These are phyloP conservation scores for Synanthedon myopaeformis DNA, from an alignment of 2,888 invertebrate species.

Conservation along the genomic window DNA sequence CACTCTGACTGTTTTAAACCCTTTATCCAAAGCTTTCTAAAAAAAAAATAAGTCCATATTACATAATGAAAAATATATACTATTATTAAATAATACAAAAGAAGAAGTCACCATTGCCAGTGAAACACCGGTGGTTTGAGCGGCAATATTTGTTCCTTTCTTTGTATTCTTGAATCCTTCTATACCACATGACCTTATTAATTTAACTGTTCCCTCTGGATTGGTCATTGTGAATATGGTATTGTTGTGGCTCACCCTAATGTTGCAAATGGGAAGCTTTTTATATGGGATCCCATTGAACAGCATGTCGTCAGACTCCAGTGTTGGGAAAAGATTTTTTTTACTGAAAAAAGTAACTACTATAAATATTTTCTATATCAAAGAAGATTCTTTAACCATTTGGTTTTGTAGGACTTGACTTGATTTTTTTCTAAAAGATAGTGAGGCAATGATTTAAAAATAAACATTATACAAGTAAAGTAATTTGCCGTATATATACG, in stretches of 20 bases:
- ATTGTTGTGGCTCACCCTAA: slow-evolving; percentile 88
- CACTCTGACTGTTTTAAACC: slow-evolving; percentile 81
- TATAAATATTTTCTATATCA: background rate
- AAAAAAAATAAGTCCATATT: slow-evolving; percentile 18
- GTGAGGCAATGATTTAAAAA: no score
- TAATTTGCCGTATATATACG: no score
- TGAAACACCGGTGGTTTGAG: slow-evolving; percentile 91
- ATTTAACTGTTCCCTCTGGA: slow-evolving; percentile 71
- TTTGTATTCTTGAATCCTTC: slow-evolving; percentile 96
- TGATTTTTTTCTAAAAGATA: no score
- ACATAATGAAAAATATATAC: background rate
- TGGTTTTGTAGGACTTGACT: no score
- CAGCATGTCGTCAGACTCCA: slow-evolving; percentile 75
- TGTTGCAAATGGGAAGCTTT: slow-evolving; percentile 85
- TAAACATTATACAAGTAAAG: no score
- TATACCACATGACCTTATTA: slow-evolving; percentile 82
- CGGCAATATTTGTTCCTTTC: slow-evolving; percentile 97
- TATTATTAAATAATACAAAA: background rate
- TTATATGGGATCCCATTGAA: slow-evolving; percentile 83
- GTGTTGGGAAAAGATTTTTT: slow-evolving; percentile 79
- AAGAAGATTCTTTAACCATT: background rate
- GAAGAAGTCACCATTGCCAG: slow-evolving; percentile 75
- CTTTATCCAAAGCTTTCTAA: slow-evolving; percentile 79
- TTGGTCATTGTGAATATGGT: slow-evolving; percentile 85
- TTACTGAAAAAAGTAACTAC: slow-evolving; percentile 63